Evolutionary conservation across 2,797 vertebrate species (phyloP), one percentile per base, ranked within the genome.

Genomic region (Hypotaenidia philippensis): DNA sequence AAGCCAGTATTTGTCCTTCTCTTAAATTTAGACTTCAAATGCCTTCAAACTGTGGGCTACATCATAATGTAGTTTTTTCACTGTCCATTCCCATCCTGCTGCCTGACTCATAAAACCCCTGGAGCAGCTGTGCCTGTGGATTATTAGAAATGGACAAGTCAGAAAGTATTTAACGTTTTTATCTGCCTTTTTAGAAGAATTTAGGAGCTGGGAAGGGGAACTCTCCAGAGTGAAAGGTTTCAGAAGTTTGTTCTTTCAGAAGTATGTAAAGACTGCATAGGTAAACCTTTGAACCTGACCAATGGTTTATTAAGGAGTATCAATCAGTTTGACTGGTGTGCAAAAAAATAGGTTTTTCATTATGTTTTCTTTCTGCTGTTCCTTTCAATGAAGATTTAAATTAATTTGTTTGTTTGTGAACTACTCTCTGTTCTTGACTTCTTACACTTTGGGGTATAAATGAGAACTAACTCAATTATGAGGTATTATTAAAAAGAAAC

Each of bases 1-100:
- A 78, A 93, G 78, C 16, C 21, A 70, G 16, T 74, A 18, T 91
- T 95, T 96, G n/a, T 94, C 85, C 81, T 87, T 38, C 66, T 59
- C 65, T 59, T 71, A 93, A 89, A 92, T 60, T 78, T 75, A 63
- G 50, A 47, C 49, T 83, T 84, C 59, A 49, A 21, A 11, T 90
- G 27, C 61, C 47, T 93, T 90, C 41, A 26, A 34, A 71, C n/a
- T 53, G 23, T 61, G 56, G 29, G 25, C 70, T 79, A 26, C 41
- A 60, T 85, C 41, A 11, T 64, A 64, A 85, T 16, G 38, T 31
- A n/a, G n/a, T 21, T 69, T 93, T 93, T 94, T 84, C 52, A 32
- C 79, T 44, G 70, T 87, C 63, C 23, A 9, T 27, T 69, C 57
- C 69, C 49, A 27, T 77, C 60, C 84, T 38, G 1, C 49, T 82